These are phyloP conservation scores for Hirtodrosophila duncani DNA, from an alignment of 2,888 invertebrate genomes.

Conservation along the genomic window DNA sequence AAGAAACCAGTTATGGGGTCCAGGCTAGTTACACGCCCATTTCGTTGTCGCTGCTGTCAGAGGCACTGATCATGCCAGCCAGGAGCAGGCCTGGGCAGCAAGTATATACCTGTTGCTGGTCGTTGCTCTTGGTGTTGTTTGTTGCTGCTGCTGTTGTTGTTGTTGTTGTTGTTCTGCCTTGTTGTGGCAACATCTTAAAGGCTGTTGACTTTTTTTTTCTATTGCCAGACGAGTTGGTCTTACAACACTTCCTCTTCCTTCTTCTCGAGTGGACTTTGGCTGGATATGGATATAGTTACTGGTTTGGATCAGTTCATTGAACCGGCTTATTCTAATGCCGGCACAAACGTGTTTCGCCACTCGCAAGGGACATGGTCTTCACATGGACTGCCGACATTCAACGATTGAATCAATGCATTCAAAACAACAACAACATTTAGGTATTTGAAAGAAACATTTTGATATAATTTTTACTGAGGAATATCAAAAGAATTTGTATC, in stretches of 20 bases:
- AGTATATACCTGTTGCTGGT: conserved; percentile 59
- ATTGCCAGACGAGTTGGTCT: conserved; percentile 52
- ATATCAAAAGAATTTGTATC: no score
- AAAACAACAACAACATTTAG: conserved; percentile 14
- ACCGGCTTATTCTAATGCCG: conserved; percentile 57
- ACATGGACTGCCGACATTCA: no score
- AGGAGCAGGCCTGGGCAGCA: conserved; percentile 47
- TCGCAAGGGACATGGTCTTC: conserved; percentile 20
- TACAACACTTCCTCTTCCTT: conserved; percentile 57
- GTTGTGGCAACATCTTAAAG: conserved; percentile 47
- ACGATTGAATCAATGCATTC: no score
- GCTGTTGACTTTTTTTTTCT: conserved; percentile 66
- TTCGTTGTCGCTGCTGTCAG: conserved; percentile 19
- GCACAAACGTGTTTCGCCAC: conserved; percentile 63
- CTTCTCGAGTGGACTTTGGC: conserved; percentile 5
- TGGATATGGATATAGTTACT: conserved; percentile 33
- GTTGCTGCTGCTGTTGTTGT: conserved; percentile 12
- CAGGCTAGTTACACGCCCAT: conserved; percentile 59
- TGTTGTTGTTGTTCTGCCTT: conserved; percentile 15
- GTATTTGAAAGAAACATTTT: no score
- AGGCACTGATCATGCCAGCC: conserved; percentile 52
- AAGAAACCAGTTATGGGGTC: conserved; percentile 59
- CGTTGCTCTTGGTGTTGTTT: conserved; percentile 24
- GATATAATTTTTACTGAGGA: no score
- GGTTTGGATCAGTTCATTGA: conserved; percentile 49